Conservation (phyloP, 2,113 vertebrate genomes). For the Ciconia maguari region DNA sequence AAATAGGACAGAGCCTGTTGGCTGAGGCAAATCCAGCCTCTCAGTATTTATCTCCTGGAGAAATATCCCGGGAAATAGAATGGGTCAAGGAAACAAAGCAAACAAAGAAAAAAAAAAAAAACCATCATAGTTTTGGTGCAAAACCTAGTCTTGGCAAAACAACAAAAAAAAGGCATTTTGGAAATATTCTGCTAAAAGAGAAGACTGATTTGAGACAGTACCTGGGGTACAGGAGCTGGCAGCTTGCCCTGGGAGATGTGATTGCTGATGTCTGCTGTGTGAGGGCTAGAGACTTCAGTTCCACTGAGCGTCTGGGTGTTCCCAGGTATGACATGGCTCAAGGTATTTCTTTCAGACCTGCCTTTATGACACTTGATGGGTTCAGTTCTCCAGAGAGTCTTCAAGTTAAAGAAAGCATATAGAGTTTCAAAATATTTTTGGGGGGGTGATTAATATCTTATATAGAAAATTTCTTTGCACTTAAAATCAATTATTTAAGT, state of each 20-base stretch:
- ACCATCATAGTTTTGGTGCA: neutral
- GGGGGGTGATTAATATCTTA: rapidly evolving
- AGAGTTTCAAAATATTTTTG: neutral
- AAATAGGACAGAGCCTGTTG: neutral
- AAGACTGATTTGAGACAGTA: neutral
- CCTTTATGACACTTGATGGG: neutral
- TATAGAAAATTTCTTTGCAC: neutral
- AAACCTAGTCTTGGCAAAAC: neutral
- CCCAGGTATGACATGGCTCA: neutral
- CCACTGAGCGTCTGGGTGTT: neutral
- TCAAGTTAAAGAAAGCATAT: neutral
- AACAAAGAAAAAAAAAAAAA: neutral
- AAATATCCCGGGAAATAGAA: neutral
- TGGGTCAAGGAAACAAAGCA: neutral
- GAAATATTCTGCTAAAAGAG: neutral
- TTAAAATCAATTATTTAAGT: neutral
- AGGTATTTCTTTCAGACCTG: neutral
- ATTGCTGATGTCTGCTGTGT: neutral
- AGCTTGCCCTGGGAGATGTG: neutral
- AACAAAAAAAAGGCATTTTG: neutral
- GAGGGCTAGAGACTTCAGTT: neutral
- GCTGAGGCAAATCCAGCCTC: neutral
- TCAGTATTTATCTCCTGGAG: neutral
- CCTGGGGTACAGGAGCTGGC: neutral
- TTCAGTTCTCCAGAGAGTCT: neutral